Evolutionary conservation across 2,888 invertebrate genomes (phyloP), one percentile per base, ranked within the genome.

Genomic region (Lordiphosa andalusiaca): DNA sequence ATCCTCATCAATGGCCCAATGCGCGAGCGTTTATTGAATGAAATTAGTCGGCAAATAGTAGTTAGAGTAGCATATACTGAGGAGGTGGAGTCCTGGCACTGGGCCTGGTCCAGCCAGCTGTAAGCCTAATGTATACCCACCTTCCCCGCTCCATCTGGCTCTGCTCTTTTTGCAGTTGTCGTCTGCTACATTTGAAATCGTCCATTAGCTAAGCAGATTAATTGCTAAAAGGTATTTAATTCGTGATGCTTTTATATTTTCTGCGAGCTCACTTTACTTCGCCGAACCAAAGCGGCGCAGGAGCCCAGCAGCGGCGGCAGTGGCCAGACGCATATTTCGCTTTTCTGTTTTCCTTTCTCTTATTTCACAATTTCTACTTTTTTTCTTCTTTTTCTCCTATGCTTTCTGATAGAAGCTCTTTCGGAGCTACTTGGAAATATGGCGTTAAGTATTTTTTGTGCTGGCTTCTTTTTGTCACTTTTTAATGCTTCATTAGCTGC

Each of bases 201-300:
- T 86, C 81, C 84, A 86, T 86, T 86, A 86, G 84, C 84, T 86
- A 86, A 86, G 87, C 86, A 85, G 87, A 86, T 86, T 86, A 87
- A 86, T 86, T 86, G 85, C 84, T 86, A 86, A 86, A 86, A 86
- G 86, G 86, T 87, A 87, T 86, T 87, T 86, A 85, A 86, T 86
- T 86, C 86, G 75, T 70, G 76, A 71, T 68, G 74, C 73, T 84
- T 84, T 81, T 78, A 81, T 81, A 81, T 83, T 63, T 73, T 67
- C 56, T 61, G 55, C 59, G 59, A 41, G 53, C 38, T 57, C 52
- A 50, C 57, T 78, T 63, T 44, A 55, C 42, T 50, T 48, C 5
- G 39, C 33, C 12, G 33, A 44, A 25, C 25, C 48, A 10, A 58
- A 37, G 25, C 53, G 50, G n/a, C 33, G 16, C 36, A 12, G 44